Percentiles rank a stretch among this genome's conserved stretches.
Conservation (phyloP, 2,797 vertebrate genomes). For the Antennarius maculatus region DNA sequence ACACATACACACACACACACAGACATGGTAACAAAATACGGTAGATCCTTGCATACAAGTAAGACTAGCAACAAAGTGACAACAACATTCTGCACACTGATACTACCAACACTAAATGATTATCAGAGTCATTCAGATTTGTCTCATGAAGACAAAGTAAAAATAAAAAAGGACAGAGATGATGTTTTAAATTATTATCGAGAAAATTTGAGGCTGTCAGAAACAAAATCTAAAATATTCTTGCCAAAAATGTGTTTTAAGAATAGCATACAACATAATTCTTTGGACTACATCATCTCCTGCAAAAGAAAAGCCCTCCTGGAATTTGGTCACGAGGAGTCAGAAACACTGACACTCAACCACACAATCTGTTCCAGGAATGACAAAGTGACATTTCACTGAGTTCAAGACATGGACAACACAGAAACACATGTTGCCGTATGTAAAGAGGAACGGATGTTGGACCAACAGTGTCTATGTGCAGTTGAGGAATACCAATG, state of each 20-base stretch:
- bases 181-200: background rate
- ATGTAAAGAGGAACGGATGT: constrained; percentile 31
- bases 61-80: constrained; percentile 11
- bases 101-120: background rate
- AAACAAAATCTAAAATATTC: background rate
- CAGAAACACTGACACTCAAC: constrained; percentile 16
- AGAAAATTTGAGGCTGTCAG: background rate
- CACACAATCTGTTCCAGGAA: constrained; percentile 20
- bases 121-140: background rate
- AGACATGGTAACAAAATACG: constrained; percentile 34
- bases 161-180: background rate
- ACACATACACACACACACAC: constrained; percentile 16
- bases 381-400: constrained; percentile 49
- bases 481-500: constrained; percentile 10
- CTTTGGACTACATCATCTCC: background rate
- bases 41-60: constrained; percentile 8
- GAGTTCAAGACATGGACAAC: constrained; percentile 28
- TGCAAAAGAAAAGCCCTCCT: constrained; percentile 23
- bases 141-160: background rate
- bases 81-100: constrained; percentile 16
- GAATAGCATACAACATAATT: constrained; percentile 6
- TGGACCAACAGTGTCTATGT: background rate
- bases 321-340: constrained; percentile 28
- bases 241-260: constrained; percentile 1
- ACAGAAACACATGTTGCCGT: constrained; percentile 17